Conservation (phyloP, 2,113 vertebrate genomes). For the Pavo muticus region DNA sequence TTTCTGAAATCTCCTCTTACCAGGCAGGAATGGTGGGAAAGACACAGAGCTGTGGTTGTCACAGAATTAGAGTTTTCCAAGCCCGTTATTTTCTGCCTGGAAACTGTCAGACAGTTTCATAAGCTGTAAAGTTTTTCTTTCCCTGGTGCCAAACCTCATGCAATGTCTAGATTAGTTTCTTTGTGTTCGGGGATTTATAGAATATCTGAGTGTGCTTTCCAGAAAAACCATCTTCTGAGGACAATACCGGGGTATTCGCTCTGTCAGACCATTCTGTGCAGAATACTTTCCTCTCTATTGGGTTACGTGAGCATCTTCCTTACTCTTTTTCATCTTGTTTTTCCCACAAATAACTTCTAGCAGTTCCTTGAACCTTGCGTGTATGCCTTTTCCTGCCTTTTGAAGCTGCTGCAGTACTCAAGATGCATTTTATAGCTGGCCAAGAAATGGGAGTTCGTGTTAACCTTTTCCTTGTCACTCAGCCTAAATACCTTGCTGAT, state of each 20-base stretch:
- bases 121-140: background rate
- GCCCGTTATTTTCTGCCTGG: conserved; percentile 31
- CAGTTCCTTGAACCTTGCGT: background rate
- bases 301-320: background rate
- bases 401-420: background rate
- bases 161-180: background rate
- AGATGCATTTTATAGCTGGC: background rate
- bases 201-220: background rate
- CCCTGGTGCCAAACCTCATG: background rate
- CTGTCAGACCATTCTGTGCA: background rate
- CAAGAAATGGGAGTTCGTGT: background rate
- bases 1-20: background rate
- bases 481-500: background rate
- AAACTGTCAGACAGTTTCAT: background rate
- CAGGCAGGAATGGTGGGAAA: background rate
- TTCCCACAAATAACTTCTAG: background rate
- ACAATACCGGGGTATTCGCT: background rate
- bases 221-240: conserved; percentile 2
- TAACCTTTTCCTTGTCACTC: background rate
- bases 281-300: background rate
- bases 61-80: background rate
- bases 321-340: background rate
- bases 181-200: background rate
- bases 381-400: background rate
- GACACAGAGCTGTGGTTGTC: background rate